Evolutionary conservation across 2,113 vertebrate species (phyloP), one percentile per base, ranked within the genome.

Genomic region (Capricornis sumatraensis): DNA sequence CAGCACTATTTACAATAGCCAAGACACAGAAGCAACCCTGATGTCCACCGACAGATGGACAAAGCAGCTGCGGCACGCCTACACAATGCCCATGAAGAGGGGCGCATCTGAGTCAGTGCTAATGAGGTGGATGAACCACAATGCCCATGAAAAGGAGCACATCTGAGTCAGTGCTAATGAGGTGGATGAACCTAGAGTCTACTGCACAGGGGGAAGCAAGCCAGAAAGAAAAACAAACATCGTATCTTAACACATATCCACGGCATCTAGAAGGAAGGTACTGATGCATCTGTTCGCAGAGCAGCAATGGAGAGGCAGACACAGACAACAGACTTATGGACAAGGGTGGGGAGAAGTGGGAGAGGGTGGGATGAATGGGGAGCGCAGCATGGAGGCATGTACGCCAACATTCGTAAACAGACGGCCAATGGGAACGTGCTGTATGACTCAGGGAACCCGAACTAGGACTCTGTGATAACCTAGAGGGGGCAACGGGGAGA

Each of bases 361-460:
- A 71, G 67, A 23, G n/a, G n/a, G 67, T 12, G n/a, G n/a, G n/a
- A 71, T 23, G n/a, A 40, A 23, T 71, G 67, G 19, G 23, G 19
- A 23, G 67, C 2, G 0, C 67, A 71, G 67, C 19, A 40, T 2
- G 67, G 19, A 23, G 2, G 10, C n/a, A 0, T 3, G 4, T 6
- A 40, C 5, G 0, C 10, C 10, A 23, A 40, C 67, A 23, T 23
- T 6, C 1, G 19, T 36, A 71, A 40, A 71, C 0, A 23, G 67
- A 23, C 0, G n/a, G 67, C 67, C 67, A 40, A 6, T 3, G 67
- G 67, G n/a, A 71, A 23, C 5, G 19, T 6, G n/a, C n/a, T 40
- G 67, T 23, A 12, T 71, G 67, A 71, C 67, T 71, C 67, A 71
- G n/a, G 64, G 67, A 23, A 23, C 67, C 36, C 19, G 1, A 3